A percentile compares a stretch with the other conserved stretches of the same genome.
Evolutionary conservation across 1,140 invertebrate species (phyloP).

Genomic region (Drosophila arawakana): DNA sequence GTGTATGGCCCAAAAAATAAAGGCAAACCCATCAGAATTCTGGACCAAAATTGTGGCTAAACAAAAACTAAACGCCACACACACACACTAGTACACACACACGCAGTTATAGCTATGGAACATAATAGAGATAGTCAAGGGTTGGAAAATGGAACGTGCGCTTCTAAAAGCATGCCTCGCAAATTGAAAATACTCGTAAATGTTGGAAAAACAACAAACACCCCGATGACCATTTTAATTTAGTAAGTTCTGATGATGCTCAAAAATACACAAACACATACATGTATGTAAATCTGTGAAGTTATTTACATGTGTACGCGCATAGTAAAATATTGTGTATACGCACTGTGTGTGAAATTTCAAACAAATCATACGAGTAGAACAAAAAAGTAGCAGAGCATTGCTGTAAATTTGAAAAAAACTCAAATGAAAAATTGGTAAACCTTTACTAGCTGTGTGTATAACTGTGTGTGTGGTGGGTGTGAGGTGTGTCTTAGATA

Average conservation of each 20-base stretch:
- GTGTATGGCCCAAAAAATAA: slow-evolving; percentile 23
- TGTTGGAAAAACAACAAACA: slow-evolving; percentile 62
- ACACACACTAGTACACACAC: slow-evolving; percentile 1
- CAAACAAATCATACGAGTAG: slow-evolving; percentile 19
- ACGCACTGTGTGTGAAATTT: slow-evolving; percentile 37
- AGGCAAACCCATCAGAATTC: slow-evolving; percentile 13
- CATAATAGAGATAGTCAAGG: slow-evolving; percentile 22
- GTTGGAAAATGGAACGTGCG: slow-evolving; percentile 23
- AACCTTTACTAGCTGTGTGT: background rate
- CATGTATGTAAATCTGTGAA: background rate
- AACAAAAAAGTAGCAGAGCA: slow-evolving; percentile 30
- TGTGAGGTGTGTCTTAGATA: slow-evolving; percentile 48
- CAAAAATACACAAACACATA: slow-evolving; percentile 23
- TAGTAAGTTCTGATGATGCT: slow-evolving; percentile 74
- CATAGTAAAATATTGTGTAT: slow-evolving; percentile 13
- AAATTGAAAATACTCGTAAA: slow-evolving; percentile 75
- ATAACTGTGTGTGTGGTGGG: slow-evolving; percentile 12
- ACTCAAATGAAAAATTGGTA: slow-evolving; percentile 73
- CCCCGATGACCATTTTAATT: slow-evolving; percentile 78
- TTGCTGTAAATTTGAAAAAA: slow-evolving; percentile 43
- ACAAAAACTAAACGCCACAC: slow-evolving; percentile 73
- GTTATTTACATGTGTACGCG: slow-evolving; percentile 14
- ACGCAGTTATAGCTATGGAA: background rate
- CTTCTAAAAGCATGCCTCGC: slow-evolving; percentile 69
- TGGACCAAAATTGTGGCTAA: slow-evolving; percentile 67